phyloP scores from a whole-genome alignment of 2,113 vertebrate species.

The Cephalopterus ornatus region DNA sequence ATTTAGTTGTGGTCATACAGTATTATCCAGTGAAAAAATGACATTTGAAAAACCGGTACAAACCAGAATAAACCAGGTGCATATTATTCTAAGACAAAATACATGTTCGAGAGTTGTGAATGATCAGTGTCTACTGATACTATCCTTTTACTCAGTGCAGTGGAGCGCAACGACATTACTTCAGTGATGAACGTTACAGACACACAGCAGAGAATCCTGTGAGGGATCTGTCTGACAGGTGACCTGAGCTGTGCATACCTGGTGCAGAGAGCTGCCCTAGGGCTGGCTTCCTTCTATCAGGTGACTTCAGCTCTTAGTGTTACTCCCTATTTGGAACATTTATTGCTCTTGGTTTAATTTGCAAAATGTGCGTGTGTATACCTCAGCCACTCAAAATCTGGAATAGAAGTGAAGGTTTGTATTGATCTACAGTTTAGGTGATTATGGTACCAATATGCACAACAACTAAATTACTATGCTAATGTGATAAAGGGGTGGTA shows the following conservation, averaged over 20 bases:
- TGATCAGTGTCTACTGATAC: neutral
- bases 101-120: neutral
- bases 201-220: neutral
- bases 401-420: neutral
- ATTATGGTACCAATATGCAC: neutral
- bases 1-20: neutral
- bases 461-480: neutral
- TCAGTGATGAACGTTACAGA: rapidly evolving
- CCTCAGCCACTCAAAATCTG: neutral
- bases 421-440: neutral
- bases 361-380: neutral
- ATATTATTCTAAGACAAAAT: neutral
- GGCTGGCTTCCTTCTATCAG: neutral
- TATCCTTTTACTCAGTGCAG: neutral
- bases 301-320: neutral
- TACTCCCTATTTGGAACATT: neutral
- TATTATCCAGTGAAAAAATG: neutral
- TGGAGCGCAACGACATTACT: neutral
- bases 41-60: rapidly evolving
- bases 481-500: neutral
- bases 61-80: neutral
- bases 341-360: neutral
- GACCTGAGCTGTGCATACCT: neutral
- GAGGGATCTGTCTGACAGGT: neutral
- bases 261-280: neutral